Evolutionary conservation across 2,888 invertebrate genomes (phyloP).

Genomic region (Elmis aenea): DNA sequence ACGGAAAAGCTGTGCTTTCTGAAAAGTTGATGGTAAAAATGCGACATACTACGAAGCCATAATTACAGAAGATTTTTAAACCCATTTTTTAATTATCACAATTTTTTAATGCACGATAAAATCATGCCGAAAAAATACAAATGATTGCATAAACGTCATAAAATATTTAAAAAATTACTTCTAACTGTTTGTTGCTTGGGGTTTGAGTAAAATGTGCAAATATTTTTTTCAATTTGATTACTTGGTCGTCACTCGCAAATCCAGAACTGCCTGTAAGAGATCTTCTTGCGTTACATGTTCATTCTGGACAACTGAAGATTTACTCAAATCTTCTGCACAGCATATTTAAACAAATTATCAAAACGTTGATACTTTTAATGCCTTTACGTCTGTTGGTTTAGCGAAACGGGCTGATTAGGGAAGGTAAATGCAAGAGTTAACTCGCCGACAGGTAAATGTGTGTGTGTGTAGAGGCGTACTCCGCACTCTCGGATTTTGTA

Average conservation of each 20-base stretch:
- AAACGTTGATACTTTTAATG: conserved; percentile 13
- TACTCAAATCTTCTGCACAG: too few relatives aligned
- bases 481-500: conserved; percentile 10
- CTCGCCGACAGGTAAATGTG: conserved; percentile 20
- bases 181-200: too few relatives aligned
- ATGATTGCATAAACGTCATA: too few relatives aligned
- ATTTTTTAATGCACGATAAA: too few relatives aligned
- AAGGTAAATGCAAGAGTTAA: conserved; percentile 10
- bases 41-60: conserved; percentile 9
- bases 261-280: not conserved
- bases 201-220: too few relatives aligned
- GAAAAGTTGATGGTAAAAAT: too few relatives aligned
- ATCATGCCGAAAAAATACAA: too few relatives aligned
- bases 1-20: conserved; percentile 5
- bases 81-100: too few relatives aligned
- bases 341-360: conserved; percentile 11
- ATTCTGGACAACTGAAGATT: not conserved
- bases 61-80: conserved; percentile 13
- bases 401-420: conserved; percentile 6
- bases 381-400: conserved; percentile 9
- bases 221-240: conserved; percentile 10
- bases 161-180: too few relatives aligned
- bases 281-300: conserved; percentile 5
- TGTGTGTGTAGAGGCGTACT: conserved; percentile 10
- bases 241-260: not conserved